A percentile compares a stretch with the other conserved stretches of the same genome.
Conservation (phyloP, 2,797 vertebrate species). For the Spheniscus humboldti region DNA sequence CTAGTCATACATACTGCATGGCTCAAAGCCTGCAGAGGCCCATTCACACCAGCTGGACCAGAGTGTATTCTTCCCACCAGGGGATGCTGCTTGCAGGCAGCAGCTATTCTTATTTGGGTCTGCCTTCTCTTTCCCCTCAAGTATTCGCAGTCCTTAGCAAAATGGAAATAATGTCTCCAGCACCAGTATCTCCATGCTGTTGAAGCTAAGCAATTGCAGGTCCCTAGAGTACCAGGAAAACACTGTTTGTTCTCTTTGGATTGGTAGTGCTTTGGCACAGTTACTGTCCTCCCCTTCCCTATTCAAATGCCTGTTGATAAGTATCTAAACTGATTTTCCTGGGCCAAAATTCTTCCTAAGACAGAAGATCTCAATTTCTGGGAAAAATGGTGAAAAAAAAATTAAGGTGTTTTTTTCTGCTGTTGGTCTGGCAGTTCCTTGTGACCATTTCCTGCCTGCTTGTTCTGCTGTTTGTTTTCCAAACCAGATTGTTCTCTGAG, state of each 20-base stretch:
- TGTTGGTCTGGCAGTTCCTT: not conserved
- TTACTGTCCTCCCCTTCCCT: not conserved
- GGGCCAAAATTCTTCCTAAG: not conserved
- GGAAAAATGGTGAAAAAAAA: not conserved
- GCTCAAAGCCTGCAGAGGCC: not conserved
- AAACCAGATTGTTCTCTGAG: not conserved
- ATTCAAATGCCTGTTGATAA: not conserved
- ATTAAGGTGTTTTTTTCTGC: not conserved
- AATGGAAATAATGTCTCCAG: not conserved
- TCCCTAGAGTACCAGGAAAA: not conserved
- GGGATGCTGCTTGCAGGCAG: not conserved
- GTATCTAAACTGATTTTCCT: not conserved
- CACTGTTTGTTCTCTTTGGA: not conserved
- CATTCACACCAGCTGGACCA: not conserved
- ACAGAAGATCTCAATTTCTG: not conserved
- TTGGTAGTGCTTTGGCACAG: not conserved
- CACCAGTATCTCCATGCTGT: not conserved
- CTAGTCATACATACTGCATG: not conserved
- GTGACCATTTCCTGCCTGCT: not conserved
- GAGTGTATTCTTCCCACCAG: too few species aligned
- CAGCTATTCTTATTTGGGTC: not conserved
- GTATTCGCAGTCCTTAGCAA: not conserved
- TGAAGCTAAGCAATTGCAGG: not conserved
- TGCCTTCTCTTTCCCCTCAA: not conserved
- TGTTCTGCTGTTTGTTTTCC: not conserved